Base-by-base conservation (phyloP, 2,888 invertebrate species). In the Lissonota sp. region DNA sequence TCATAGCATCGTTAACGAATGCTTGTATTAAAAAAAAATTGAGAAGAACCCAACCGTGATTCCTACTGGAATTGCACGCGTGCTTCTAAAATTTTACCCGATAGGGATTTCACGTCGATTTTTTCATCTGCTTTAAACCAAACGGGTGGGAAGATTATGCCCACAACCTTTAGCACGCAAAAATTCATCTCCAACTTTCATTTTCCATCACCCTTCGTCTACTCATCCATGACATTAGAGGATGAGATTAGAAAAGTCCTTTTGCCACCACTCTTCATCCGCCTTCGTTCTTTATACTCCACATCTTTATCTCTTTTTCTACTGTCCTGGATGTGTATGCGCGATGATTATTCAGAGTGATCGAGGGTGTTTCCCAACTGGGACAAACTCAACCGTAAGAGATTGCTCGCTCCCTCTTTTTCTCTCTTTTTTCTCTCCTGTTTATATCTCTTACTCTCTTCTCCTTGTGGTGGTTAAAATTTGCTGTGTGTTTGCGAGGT, bases 301-400 rank as follows among this genome's bases (percentile, higher is more conserved):
- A 42, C 55, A 63, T 66, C 60, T 49, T 49, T 66, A 42, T 71
- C 63, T 44, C 49, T 55, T 83, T 55, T 77, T 53, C 62, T 73
- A 60, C 76, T 78, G 73, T 78, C 72, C 69, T 76, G 79, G 83
- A 57, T 78, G 83, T 85, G 84, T 74, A 60, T 83, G 86, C 82
- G 84, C 86, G 85, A 89, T 90, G 89, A 90, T 90, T 90, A 91
- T 90, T 90, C 87, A 85, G 89, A 90, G 90, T 90, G 90, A 91
- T 90, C 88, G 88, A 85, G 88, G 86, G 84, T 77, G 84, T 85
- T 84, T 76, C 84, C 82, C 84, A 83, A 83, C 84, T 83, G 80
- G 83, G 84, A 86, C 87, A 87, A 88, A 88, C 82, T 89, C 88
- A 86, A 87, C 85, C 89, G 86, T 90, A 90, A 90, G 89, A 90